Conservation (phyloP, 1,140 invertebrate genomes). For the Carposina sasakii region DNA sequence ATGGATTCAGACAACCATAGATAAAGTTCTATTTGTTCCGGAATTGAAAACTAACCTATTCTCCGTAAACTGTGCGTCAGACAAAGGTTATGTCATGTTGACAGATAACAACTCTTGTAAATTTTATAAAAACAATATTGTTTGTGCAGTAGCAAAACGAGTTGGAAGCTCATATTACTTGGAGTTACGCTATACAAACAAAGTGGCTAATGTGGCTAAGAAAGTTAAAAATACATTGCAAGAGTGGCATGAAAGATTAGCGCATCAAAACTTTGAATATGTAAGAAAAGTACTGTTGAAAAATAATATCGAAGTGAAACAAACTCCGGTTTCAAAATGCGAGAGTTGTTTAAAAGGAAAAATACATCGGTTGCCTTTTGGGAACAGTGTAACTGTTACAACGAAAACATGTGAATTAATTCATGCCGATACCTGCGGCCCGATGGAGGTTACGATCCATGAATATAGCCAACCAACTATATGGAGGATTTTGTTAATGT, state of each 20-base stretch:
- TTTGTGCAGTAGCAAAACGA: conserved; percentile 30
- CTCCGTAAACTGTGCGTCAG: conserved; percentile 34
- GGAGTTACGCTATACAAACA: conserved; percentile 24
- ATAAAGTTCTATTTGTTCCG: conserved; percentile 50
- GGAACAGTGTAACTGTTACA: conserved; percentile 21
- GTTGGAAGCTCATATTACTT: conserved; percentile 22
- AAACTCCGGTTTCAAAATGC: conserved; percentile 24
- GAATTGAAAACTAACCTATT: conserved; percentile 50
- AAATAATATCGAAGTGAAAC: conserved; percentile 32
- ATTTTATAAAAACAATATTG: conserved; percentile 28
- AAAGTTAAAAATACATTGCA: conserved; percentile 21
- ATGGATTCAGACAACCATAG: conserved; percentile 33
- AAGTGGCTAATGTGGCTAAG: conserved; percentile 10
- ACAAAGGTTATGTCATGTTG: conserved; percentile 37
- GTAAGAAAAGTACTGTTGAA: conserved; percentile 39
- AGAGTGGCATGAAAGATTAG: conserved; percentile 51
- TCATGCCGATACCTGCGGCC: conserved; percentile 61
- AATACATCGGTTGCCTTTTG: conserved; percentile 39
- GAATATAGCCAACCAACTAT: too few species aligned
- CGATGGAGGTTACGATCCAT: too few species aligned
- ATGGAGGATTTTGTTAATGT: too few species aligned
- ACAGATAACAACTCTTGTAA: conserved; percentile 29
- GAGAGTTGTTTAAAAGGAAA: conserved; percentile 56
- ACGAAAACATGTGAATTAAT: conserved; percentile 45
- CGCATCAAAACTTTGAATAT: conserved; percentile 51